phyloP scores from a whole-genome alignment of 2,113 vertebrate species.

The Boleophthalmus pectinirostris region DNA sequence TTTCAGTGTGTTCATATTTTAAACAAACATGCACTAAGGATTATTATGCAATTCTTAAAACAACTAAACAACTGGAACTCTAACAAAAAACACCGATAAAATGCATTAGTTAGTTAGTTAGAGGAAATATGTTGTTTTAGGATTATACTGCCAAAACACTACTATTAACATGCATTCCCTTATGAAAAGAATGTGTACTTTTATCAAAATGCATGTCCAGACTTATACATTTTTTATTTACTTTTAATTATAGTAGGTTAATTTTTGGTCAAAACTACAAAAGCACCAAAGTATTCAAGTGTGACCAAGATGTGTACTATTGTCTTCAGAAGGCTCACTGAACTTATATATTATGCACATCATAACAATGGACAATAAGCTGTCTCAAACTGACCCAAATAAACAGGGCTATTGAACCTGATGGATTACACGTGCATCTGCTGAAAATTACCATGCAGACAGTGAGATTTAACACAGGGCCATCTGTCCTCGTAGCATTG shows the following conservation, averaged over 20 bases:
- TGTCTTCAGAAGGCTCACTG: not conserved
- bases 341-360: slow-evolving; percentile 1
- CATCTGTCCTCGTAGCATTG: slow-evolving; percentile 61
- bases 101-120: not conserved
- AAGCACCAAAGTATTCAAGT: not conserved
- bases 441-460: slow-evolving; percentile 70
- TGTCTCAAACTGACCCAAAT: slow-evolving; percentile 64
- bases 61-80: too few species aligned
- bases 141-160: not conserved
- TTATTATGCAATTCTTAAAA: not conserved
- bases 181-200: too few species aligned
- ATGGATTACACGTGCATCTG: slow-evolving; percentile 70
- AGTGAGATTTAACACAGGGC: slow-evolving; percentile 63
- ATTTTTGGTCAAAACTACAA: not conserved
- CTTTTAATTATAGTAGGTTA: too few species aligned
- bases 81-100: not conserved
- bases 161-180: not conserved
- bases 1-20: not conserved
- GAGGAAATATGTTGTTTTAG: not conserved
- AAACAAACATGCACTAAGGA: not conserved
- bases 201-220: too few species aligned
- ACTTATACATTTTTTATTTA: too few species aligned
- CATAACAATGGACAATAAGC: slow-evolving; percentile 55
- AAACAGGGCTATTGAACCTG: slow-evolving; percentile 63
- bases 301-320: not conserved